Conservation (phyloP, 2,888 invertebrate genomes). For the Spodoptera picta region DNA sequence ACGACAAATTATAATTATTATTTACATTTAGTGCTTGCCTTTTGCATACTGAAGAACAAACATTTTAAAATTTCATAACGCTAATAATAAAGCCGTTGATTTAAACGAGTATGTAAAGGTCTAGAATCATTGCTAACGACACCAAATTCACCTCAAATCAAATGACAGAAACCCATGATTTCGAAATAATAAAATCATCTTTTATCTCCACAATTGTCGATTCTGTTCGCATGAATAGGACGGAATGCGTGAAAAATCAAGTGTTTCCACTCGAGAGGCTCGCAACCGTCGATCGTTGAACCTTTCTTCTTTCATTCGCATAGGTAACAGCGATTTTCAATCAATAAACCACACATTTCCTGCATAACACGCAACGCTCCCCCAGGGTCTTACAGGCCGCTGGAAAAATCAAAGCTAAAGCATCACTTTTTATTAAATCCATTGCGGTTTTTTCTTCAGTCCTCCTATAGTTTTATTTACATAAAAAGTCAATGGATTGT, state of each 20-base stretch:
- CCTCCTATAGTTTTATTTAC: slow-evolving; percentile 1
- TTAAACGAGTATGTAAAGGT: no score
- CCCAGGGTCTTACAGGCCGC: slow-evolving; percentile 29
- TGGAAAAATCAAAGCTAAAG: slow-evolving; percentile 27
- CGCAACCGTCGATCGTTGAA: slow-evolving; percentile 40
- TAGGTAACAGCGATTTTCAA: slow-evolving; percentile 61
- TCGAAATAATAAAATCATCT: slow-evolving; percentile 45
- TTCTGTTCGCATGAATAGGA: slow-evolving; percentile 44
- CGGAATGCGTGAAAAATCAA: slow-evolving; percentile 51
- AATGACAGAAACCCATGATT: slow-evolving; percentile 10
- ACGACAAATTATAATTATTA: no score
- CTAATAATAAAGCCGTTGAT: no score
- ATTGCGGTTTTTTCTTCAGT: slow-evolving; percentile 30
- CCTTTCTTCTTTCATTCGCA: slow-evolving; percentile 53
- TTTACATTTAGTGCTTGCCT: no score
- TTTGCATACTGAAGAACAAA: no score
- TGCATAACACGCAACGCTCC: slow-evolving; percentile 60
- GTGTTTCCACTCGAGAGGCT: slow-evolving; percentile 48
- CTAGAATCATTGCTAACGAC: slow-evolving; percentile 1
- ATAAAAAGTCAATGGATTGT: slow-evolving; percentile 32
- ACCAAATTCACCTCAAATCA: slow-evolving; percentile 3
- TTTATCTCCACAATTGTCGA: slow-evolving; percentile 45
- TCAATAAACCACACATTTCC: slow-evolving; percentile 69
- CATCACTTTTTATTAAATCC: slow-evolving; percentile 27
- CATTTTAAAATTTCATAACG: no score